Base-by-base conservation (phyloP, 2,113 vertebrate species). In the Lutjanus erythropterus region DNA sequence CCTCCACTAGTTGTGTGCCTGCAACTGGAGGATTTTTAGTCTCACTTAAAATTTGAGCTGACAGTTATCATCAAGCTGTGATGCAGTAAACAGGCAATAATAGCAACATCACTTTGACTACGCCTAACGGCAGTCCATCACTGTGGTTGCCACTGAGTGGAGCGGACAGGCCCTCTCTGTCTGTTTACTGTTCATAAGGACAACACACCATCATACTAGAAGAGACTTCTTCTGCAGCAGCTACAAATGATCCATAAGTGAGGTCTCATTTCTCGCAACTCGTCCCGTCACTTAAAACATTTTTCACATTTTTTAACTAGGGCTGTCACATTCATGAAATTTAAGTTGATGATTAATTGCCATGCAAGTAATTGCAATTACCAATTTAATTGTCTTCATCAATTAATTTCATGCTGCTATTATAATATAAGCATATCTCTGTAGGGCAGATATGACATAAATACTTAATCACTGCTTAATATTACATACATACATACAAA, bases 171-270 rank as follows among this genome's bases (percentile, higher is more conserved):
- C 11, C 8, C 39, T 27, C 39, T 62, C 31, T 61, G 60, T 62
- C 31, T 61, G 60, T 83, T 83, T 64, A 56, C 19, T 12, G 33
- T 56, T 41, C 68, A 53, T 14, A 31, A 55, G 3, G 8, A 76
- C 21, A 47, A 42, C 41, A 35, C 33, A 47, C 4, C 1, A 9
- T 61, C 41, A 62, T 1, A 67, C 31, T 37, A 55, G 61, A 67
- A 37, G 16, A 8, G 31, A 5, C 5, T 1, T 39, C n/a, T 39
- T 49, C 49, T 73, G 19, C 21, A 27, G 39, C 58, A 0, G 16
- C 42, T 56, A 23, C 41, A 53, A 29, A 44, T 37, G 8, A n/a
- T 47, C 18, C 31, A 65, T 11, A 21, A 11, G 23, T 35, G 29
- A 62, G 39, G 18, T 27, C 19, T 73, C 5, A 9, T 0, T 66